phyloP scores from a whole-genome alignment of 2,797 vertebrate genomes.

The Octomys mimax region DNA sequence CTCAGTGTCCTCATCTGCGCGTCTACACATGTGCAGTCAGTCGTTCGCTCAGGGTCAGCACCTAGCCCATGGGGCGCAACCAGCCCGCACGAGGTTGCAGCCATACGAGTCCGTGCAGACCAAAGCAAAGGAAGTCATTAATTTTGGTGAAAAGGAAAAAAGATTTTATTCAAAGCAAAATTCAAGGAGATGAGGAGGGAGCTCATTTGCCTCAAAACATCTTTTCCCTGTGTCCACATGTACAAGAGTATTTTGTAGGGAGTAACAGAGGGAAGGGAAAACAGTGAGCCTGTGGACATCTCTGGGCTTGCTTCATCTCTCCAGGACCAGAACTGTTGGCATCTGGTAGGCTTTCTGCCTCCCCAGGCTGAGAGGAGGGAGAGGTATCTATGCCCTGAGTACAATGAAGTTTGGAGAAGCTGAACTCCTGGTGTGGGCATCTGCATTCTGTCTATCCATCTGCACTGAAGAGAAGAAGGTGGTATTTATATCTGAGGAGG shows the following conservation, averaged over 20 bases:
- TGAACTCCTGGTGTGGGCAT: neutral
- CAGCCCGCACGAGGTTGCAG: neutral
- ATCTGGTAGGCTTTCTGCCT: neutral
- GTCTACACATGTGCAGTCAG: too few relatives aligned
- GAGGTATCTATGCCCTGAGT: neutral
- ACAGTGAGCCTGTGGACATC: neutral
- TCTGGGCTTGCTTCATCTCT: neutral
- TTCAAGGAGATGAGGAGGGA: neutral
- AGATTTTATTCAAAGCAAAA: neutral
- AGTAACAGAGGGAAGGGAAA: neutral
- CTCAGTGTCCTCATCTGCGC: neutral
- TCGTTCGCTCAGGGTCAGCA: neutral
- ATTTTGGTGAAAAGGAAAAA: neutral
- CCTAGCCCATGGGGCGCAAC: neutral
- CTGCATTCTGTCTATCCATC: neutral
- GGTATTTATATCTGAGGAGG: neutral
- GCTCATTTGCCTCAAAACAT: neutral
- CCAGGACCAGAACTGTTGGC: neutral
- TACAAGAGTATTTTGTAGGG: neutral
- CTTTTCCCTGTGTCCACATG: neutral
- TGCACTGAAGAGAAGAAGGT: neutral
- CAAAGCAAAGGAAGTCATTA: neutral
- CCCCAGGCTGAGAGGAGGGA: neutral
- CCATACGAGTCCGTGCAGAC: neutral
- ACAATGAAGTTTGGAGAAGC: neutral